These are phyloP conservation scores for Hipparchia semele DNA, from an alignment of 2,888 invertebrate genomes.

Conservation along the genomic window DNA sequence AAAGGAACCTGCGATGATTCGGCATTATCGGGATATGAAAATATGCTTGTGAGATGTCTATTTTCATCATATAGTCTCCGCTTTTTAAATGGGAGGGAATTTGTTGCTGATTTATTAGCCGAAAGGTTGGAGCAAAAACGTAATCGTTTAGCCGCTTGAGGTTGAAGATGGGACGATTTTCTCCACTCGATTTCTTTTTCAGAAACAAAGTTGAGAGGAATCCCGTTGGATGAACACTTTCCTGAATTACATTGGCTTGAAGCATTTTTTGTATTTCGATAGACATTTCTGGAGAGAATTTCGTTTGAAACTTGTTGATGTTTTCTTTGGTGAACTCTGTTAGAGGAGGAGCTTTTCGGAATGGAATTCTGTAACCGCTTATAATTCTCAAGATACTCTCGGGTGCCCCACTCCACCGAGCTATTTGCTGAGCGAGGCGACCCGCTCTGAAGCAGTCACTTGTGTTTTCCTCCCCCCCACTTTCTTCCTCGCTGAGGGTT, in stretches of 20 bases:
- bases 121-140: too few species aligned
- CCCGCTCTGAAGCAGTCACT: background rate
- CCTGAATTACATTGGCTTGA: slow-evolving; percentile 2
- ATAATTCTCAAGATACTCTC: slow-evolving; percentile 27
- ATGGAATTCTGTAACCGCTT: slow-evolving; percentile 35
- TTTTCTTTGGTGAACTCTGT: background rate
- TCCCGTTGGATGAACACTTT: slow-evolving; percentile 9
- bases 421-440: slow-evolving; percentile 5
- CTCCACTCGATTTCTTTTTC: slow-evolving; percentile 39
- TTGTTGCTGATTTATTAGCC: background rate
- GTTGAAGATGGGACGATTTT: slow-evolving; percentile 40
- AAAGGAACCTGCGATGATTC: background rate
- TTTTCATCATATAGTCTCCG: background rate
- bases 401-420: slow-evolving; percentile 17
- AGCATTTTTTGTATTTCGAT: slow-evolving; percentile 12
- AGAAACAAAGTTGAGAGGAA: slow-evolving; percentile 33
- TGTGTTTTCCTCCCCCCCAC: background rate
- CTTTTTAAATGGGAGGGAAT: background rate
- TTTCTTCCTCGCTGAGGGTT: background rate
- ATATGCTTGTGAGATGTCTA: background rate
- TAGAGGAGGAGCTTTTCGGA: background rate
- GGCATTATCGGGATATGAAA: background rate
- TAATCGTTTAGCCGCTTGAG: slow-evolving; percentile 22
- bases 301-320: slow-evolving; percentile 1
- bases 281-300: background rate